Evolutionary conservation across 1,140 invertebrate genomes (phyloP), one percentile per base, ranked within the genome.

Genomic region (Drosophila gunungcola): DNA sequence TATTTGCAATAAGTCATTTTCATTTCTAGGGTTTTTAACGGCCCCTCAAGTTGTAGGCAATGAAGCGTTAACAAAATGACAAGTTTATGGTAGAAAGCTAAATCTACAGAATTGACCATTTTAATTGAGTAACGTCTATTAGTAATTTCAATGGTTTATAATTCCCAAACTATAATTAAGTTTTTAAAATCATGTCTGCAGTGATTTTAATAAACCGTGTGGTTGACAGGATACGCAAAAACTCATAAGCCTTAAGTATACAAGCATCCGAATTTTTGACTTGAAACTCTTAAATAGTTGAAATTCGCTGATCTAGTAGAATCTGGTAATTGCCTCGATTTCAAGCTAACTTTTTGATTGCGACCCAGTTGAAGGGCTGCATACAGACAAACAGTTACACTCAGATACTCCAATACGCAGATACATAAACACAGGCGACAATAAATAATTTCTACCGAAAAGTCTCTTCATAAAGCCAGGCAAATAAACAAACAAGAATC

Each of bases 401-500:
- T 21, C 16, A 78, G 41, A 46, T 55, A 48, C 62, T 27, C 34
- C 42, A 25, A 56, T 43, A 76, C 34, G 41, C 55, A 43, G 38
- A 41, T 38, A 34, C 12, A 68, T 64, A 45, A 48, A 56, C 68
- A 34, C 42, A 21, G 52, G 60, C 64, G 45, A 72, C 63, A 82
- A 78, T 69, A 84, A 83, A 84, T 75, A 75, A 82, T 75, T 86
- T 86, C 74, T 62, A 64, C 61, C 65, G 83, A 86, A 85, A 75
- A 68, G 62, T 64, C 61, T 56, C 62, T 78, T 67, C 41, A 83
- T 70, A 76, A 80, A 80, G 58, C 52, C 52, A 41, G 54, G 41
- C 49, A 85, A 78, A 84, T 82, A 78, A 86, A 82, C 70, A 85
- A 73, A 73, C 63, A 70, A 86, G 69, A 81, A 86, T 78, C 78